Evolutionary conservation across 2,888 invertebrate species (phyloP), one percentile per base, ranked within the genome.

Genomic region (Muschampia plurimacula): DNA sequence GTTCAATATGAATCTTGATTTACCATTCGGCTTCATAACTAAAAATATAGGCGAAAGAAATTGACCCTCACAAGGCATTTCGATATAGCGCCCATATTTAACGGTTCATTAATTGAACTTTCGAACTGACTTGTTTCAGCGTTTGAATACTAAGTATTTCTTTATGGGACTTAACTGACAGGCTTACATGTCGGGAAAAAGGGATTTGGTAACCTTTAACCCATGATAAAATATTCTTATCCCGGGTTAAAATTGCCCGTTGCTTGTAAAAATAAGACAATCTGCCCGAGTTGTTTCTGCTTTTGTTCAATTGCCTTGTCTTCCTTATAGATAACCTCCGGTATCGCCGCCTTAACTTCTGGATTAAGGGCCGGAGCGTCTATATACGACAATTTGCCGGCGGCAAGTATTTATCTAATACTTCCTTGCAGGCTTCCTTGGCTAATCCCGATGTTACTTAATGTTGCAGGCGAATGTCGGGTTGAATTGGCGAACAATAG

Each of bases 331-430:
- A 77, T 57, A 0, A 36, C 1, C n/a, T 79, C 78, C 2, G 79
- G 66, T 2, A 80, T 32, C 0, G 79, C 78, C 0, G 76, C 77
- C 52, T 76, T 77, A 12, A 79, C 69, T 65, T 81, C 81, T 0
- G 75, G 67, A 63, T 82, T 81, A 0, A 80, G 39, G n/a, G 36
- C 36, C 2, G 82, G 81, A 7, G 81, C 75, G 12, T 68, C 77
- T 6, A 82, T 78, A 0, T 22, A 15, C 49, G 72, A 36, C 78
- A 78, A 60, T 81, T 81, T 4, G 15, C 64, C 6, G 80, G 79
- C 0, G 72, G 44, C 13, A 76, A 41, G 67, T 81, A 77, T 70
- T 74, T 77, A 2, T 76, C 73, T 0, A 67, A 22, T 0, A 80
- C 64, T 28, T 79, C 78, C 49, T 79, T 80, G 0, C 75, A 68